These are phyloP conservation scores for Brachionus rubens DNA, from an alignment of 1,140 invertebrate species.

Conservation along the genomic window DNA sequence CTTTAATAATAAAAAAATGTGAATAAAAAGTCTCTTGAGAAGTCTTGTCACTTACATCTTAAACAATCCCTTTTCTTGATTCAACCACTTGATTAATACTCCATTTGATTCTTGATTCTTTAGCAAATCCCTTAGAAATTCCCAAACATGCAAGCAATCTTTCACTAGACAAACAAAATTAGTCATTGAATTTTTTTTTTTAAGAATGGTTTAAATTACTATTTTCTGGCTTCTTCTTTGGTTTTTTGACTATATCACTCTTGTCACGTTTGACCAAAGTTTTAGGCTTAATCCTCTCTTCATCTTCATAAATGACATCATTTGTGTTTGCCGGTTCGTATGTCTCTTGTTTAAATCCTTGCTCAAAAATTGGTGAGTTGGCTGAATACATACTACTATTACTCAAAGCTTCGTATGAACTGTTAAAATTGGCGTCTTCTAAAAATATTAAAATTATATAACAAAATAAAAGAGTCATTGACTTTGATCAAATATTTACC, in stretches of 20 bases:
- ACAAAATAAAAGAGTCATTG: too few species aligned
- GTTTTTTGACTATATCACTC: background rate
- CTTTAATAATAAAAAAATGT: background rate
- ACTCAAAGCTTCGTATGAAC: too few species aligned
- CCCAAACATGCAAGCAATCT: slow-evolving; percentile 36
- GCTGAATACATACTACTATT: too few species aligned
- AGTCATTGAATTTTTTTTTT: background rate
- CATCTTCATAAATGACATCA: too few species aligned
- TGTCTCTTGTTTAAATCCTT: too few species aligned
- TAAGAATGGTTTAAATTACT: background rate
- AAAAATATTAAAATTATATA: too few species aligned
- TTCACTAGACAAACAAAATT: slow-evolving; percentile 2
- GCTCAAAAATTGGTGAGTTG: too few species aligned
- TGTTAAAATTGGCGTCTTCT: too few species aligned
- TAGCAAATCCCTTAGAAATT: slow-evolving; percentile 33
- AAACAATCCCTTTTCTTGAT: slow-evolving; percentile 16
- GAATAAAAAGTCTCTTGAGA: background rate
- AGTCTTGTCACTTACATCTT: background rate
- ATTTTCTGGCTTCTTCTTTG: slow-evolving; percentile 42
- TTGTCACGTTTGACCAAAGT: background rate
- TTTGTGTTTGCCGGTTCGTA: too few species aligned
- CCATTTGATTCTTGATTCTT: slow-evolving; percentile 28
- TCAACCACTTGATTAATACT: slow-evolving; percentile 3
- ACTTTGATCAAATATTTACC: too few species aligned
- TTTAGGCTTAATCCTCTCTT: background rate